A percentile compares a stretch with the other conserved stretches of the same genome.
phyloP scores from a whole-genome alignment of 2,113 vertebrate genomes.

The Beaufortia kweichowensis region DNA sequence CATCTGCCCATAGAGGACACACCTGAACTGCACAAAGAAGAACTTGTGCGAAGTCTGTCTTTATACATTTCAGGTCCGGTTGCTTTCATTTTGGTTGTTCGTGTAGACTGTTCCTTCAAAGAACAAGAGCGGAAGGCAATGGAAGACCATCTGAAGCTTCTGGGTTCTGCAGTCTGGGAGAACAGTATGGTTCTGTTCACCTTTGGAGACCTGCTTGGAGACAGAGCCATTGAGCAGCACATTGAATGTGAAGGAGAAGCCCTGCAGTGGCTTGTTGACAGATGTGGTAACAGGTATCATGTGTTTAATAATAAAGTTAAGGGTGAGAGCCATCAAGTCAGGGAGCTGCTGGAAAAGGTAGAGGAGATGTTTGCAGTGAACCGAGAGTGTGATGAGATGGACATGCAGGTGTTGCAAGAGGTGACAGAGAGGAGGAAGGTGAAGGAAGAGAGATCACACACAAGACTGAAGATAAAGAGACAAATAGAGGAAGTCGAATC shows the following conservation, averaged over 20 bases:
- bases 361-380: constrained; percentile 37
- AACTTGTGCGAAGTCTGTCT: constrained; percentile 33
- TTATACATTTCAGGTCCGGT: constrained; percentile 15
- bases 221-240: constrained; percentile 44
- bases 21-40: constrained; percentile 37
- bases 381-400: neutral
- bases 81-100: constrained; percentile 46
- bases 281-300: constrained; percentile 50
- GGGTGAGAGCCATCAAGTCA: constrained; percentile 31
- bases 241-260: constrained; percentile 52
- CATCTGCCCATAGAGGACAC: constrained; percentile 36
- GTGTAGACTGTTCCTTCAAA: constrained; percentile 53
- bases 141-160: constrained; percentile 49
- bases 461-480: neutral
- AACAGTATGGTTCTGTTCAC: constrained; percentile 50
- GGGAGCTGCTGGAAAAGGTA: constrained; percentile 46
- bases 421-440: neutral
- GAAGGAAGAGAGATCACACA: neutral
- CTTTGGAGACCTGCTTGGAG: constrained; percentile 50
- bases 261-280: constrained; percentile 45
- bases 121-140: constrained; percentile 41
- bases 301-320: constrained; percentile 41
- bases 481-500: neutral
- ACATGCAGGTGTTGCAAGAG: constrained; percentile 24
- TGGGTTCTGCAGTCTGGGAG: constrained; percentile 43